Percentiles rank a stretch among this genome's conserved stretches.
phyloP scores from a whole-genome alignment of 2,113 vertebrate genomes.

The Agapornis roseicollis region DNA sequence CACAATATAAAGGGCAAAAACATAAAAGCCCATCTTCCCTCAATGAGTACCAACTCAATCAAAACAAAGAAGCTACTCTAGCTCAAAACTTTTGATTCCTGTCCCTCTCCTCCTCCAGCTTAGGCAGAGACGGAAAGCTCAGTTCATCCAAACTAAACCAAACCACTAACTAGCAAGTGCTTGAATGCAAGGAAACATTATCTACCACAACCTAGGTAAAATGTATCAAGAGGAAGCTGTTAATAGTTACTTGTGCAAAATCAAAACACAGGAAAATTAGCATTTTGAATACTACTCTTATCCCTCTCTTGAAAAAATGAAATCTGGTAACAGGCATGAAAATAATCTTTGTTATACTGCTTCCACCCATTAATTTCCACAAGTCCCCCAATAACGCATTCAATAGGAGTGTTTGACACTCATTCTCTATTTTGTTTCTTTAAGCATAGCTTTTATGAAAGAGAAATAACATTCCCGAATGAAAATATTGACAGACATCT shows the following conservation, averaged over 20 bases:
- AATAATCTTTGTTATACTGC: not conserved
- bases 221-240: not conserved
- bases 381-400: not conserved
- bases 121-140: not conserved
- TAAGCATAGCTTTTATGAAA: not conserved
- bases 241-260: not conserved
- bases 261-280: not conserved
- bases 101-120: not conserved
- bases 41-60: not conserved
- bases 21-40: not conserved
- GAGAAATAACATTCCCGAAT: not conserved
- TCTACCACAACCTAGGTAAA: not conserved
- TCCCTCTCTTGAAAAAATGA: not conserved
- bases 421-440: not conserved
- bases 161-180: not conserved
- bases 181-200: not conserved
- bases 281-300: not conserved
- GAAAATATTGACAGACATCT: not conserved
- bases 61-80: not conserved
- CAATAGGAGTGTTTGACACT: not conserved
- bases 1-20: not conserved
- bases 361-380: not conserved
- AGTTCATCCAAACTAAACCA: not conserved
- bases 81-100: not conserved
- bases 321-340: not conserved